Percentiles rank a stretch among this genome's conserved stretches.
These are phyloP conservation scores for Peromyscus maniculatus DNA, from an alignment of 2,113 vertebrate genomes.

Conservation along the genomic window DNA sequence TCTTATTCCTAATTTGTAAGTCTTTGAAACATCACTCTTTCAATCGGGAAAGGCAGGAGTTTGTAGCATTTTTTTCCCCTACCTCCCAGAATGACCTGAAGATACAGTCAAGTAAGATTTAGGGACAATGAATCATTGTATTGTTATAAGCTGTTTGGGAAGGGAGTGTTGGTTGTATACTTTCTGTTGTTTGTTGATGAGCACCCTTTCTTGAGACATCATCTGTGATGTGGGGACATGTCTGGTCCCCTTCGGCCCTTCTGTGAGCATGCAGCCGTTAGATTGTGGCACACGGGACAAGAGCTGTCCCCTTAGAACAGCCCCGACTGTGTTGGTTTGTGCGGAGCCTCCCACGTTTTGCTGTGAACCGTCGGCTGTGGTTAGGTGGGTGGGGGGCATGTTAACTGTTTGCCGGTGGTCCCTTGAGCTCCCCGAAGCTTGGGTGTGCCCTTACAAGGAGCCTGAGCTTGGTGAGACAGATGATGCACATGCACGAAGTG, in stretches of 20 bases:
- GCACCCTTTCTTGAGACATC: background rate
- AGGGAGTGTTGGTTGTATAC: background rate
- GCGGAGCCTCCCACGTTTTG: background rate
- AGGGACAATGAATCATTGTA: background rate
- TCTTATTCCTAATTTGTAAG: background rate
- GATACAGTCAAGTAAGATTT: background rate
- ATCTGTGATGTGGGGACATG: background rate
- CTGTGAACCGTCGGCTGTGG: background rate
- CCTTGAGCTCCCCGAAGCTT: background rate
- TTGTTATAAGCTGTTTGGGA: background rate
- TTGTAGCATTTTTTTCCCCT: background rate
- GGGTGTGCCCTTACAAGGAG: background rate
- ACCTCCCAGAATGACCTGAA: background rate
- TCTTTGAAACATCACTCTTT: background rate
- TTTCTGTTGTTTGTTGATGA: background rate
- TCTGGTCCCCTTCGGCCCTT: background rate
- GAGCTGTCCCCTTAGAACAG: background rate
- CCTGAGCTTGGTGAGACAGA: background rate
- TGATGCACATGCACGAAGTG: background rate
- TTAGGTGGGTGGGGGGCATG: background rate
- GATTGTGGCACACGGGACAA: background rate
- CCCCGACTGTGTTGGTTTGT: background rate
- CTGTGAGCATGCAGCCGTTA: background rate
- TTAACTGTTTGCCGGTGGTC: background rate
- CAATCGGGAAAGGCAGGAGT: background rate